A percentile compares a stretch with the other conserved stretches of the same genome.
phyloP scores from a whole-genome alignment of 2,113 vertebrate species.

The Bambusicola thoracicus region DNA sequence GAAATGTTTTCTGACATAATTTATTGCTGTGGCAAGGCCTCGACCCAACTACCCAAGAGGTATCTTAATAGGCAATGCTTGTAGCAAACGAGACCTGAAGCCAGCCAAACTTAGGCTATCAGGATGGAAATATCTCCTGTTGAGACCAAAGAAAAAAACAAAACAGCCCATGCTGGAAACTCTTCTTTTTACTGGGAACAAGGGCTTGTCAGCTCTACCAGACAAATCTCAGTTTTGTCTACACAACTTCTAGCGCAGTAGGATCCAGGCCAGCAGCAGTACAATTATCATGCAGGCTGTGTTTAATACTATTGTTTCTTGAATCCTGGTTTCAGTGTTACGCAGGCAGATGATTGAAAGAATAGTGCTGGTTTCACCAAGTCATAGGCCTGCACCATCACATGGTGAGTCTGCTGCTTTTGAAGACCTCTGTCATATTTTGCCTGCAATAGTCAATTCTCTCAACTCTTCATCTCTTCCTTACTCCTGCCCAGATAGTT shows the following conservation, averaged over 20 bases:
- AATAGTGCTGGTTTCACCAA: background rate
- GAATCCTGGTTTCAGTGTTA: conserved; percentile 1
- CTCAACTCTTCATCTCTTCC: background rate
- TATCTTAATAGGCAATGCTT: background rate
- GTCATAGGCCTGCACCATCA: background rate
- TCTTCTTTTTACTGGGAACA: background rate
- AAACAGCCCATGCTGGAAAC: background rate
- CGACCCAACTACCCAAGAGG: background rate
- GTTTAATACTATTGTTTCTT: background rate
- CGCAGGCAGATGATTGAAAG: background rate
- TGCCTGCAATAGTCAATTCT: background rate
- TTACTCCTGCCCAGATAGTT: background rate
- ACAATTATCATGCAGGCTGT: background rate
- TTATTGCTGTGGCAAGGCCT: background rate
- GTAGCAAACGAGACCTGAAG: background rate
- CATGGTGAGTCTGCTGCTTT: background rate
- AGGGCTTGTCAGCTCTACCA: background rate
- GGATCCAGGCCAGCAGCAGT: background rate
- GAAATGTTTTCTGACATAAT: background rate
- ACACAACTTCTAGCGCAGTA: fast-evolving
- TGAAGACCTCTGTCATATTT: background rate
- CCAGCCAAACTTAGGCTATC: background rate
- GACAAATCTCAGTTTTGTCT: background rate
- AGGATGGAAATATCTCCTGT: background rate
- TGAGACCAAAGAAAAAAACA: background rate